A percentile compares a stretch with the other conserved stretches of the same genome.
phyloP scores from a whole-genome alignment of 2,888 invertebrate genomes.

The Dascillus cervinus region DNA sequence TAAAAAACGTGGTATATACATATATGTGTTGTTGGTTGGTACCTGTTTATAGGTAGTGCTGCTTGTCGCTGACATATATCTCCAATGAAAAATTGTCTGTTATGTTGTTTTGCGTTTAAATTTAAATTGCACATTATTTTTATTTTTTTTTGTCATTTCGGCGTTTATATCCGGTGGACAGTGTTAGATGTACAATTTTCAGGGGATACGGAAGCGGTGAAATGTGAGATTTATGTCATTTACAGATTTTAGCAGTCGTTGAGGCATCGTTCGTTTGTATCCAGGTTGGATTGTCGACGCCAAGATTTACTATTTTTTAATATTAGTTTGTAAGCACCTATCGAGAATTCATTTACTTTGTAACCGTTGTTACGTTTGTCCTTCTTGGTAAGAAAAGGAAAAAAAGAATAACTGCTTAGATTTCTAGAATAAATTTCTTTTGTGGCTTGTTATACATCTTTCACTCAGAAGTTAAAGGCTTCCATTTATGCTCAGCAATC shows the following conservation, averaged over 20 bases:
- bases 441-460: no score
- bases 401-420: no score
- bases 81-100: no score
- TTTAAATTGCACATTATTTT: no score
- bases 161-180: conserved; percentile 27
- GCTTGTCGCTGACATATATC: conserved; percentile 5
- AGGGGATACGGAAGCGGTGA: conserved; percentile 30
- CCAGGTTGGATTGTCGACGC: conserved; percentile 11
- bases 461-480: no score
- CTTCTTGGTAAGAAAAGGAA: no score
- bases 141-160: conserved; percentile 15
- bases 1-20: background rate
- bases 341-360: conserved; percentile 8
- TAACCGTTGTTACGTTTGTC: no score
- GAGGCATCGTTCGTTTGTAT: conserved; percentile 11
- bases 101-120: no score
- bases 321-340: background rate
- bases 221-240: conserved; percentile 38
- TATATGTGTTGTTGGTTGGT: background rate
- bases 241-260: conserved; percentile 34
- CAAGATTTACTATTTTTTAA: conserved; percentile 5
- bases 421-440: no score
- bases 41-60: background rate
- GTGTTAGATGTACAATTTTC: conserved; percentile 23
- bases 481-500: no score